Evolutionary conservation across 1,140 invertebrate genomes (phyloP), one percentile per base, ranked within the genome.

Genomic region (Microplitis demolitor): DNA sequence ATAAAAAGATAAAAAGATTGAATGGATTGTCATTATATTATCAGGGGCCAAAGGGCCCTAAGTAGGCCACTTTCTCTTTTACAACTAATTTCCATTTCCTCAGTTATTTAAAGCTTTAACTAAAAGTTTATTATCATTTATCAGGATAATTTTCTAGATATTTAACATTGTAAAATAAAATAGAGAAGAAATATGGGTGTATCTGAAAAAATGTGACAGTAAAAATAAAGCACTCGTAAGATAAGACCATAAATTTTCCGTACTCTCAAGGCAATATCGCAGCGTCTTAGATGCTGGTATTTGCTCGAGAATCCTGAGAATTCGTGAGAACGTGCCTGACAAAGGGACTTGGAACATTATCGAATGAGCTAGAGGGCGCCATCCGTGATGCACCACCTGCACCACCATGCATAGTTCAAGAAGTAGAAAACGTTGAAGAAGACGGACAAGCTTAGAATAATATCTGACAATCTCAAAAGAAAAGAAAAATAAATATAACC

Each of bases 271-370:
- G 34, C 33, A 66, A 64, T 64, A 66, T 71, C 37, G 16, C 31
- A 37, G 13, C 8, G 58, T 53, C 58, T 63, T 62, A 50, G 8
- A 8, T 34, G 58, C n/a, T 56, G 70, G 70, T 58, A 72, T 72
- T 72, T 72, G 66, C 69, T 61, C 16, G 68, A 56, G 73, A 71
- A 74, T 74, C 63, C 51, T 24, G 24, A 31, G 69, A 74, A 74
- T 74, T 74, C 73, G 63, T 71, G 54, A 63, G 56, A 72, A 66
- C 70, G 70, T 72, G 70, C 69, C 35, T 71, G 73, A 74, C 73
- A 74, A 74, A 74, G 73, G 54, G 63, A 74, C 68, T 71, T 50
- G 63, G 72, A 73, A 66, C 56, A 73, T 73, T 73, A 73, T 73
- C 53, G 58, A 54, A 16, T 24, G 24, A 58, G 16, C 14, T 24